Base-by-base conservation (phyloP, 2,797 vertebrate species). In the Echiichthys vipera region DNA sequence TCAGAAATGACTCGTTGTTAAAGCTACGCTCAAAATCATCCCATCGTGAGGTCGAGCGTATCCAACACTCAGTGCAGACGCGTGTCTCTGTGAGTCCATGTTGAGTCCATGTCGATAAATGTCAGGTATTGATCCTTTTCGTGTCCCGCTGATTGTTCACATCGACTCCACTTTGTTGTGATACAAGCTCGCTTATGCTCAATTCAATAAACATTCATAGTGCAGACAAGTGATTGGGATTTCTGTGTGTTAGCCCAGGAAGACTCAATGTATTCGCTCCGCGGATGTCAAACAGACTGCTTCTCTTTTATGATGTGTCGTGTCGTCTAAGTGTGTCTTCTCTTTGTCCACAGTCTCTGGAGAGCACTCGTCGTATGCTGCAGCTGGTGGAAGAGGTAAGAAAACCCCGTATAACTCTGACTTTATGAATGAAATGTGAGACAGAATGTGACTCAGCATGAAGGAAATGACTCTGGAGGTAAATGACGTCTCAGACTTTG, bases 301-400 rank as follows among this genome's bases (percentile, higher is more conserved):
- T 37, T 39, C 27, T 5, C 12, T 15, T 57, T 12, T n/a, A 0
- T 32, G 5, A 22, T 30, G 14, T 36, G 25, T 29, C 5, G 5
- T 37, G 36, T 37, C 1, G 30, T 39, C 25, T 71, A 72, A 80
- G 49, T 5, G 5, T 63, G 1, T 73, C 40, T 75, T 57, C 82
- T 25, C 1, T 88, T 77, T 53, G 57, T 83, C 80, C 30, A 67
- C 93, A 99, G 98, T 99, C 98, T 10, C 95, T 99, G 88, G 98
- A 99, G 92, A 99, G 98, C 88, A 99, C 98, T 70, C 98, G 98
- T 73, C 98, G 98, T 86, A 99, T 99, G 98, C 96, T 99, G 77
- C 98, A 99, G 90, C 94, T 99, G 86, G 98, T 99, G 84, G 98
- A 99, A 94, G 98, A 99, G 98, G 98, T 99, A 96, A 97, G 96